Conservation (phyloP, 2,113 vertebrate species). For the Grallaria varia region DNA sequence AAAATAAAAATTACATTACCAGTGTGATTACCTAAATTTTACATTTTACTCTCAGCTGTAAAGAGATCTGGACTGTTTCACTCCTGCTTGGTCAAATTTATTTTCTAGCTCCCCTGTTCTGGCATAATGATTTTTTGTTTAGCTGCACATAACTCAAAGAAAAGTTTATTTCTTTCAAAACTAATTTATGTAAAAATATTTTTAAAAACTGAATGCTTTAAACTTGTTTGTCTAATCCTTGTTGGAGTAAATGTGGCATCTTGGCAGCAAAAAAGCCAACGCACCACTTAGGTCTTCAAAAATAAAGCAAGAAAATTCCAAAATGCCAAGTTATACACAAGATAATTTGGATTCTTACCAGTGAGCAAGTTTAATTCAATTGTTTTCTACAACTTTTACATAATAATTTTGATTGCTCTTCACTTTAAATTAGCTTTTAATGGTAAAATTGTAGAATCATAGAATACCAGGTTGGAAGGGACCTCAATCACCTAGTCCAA, state of each 20-base stretch:
- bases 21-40: neutral
- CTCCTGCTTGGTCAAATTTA: neutral
- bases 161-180: neutral
- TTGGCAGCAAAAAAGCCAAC: neutral
- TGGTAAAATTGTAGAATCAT: neutral
- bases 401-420: neutral
- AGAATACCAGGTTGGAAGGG: neutral
- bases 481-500: neutral
- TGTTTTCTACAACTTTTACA: neutral
- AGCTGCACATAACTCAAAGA: neutral
- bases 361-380: neutral
- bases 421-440: neutral
- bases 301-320: neutral
- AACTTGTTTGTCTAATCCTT: neutral
- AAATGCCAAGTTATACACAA: neutral
- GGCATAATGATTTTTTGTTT: neutral
- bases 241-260: neutral
- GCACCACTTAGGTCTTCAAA: neutral
- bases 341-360: neutral
- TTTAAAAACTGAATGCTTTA: neutral
- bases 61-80: neutral
- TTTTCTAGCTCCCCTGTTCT: neutral
- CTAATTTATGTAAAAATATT: neutral
- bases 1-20: conserved; percentile 3
- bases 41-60: neutral